These are phyloP conservation scores for Xenops minutus DNA, from an alignment of 2,797 vertebrate genomes.

Conservation along the genomic window DNA sequence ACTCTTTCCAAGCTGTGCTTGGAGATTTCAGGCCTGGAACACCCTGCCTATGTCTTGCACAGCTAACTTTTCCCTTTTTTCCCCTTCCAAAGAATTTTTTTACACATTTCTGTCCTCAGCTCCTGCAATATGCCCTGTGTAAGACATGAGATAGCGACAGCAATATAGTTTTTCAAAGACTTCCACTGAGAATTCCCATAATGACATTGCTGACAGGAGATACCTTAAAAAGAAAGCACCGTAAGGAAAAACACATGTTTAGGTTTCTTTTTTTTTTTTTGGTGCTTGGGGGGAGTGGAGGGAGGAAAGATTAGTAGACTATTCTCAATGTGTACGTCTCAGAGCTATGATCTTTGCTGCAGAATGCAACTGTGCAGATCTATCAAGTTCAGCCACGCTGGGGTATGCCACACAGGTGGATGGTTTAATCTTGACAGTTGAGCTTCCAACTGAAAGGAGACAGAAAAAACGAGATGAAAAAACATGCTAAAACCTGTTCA, in stretches of 20 bases:
- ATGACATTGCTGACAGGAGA: conserved; percentile 10
- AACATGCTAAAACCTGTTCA: conserved; percentile 53
- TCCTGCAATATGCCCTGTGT: neutral
- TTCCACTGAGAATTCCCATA: conserved; percentile 38
- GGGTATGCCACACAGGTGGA: conserved; percentile 72
- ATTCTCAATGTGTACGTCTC: neutral
- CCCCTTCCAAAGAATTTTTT: neutral
- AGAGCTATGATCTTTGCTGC: conserved; percentile 46
- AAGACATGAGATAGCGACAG: neutral
- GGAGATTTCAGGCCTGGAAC: neutral
- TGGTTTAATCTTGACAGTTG: conserved; percentile 66
- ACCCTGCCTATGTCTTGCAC: neutral
- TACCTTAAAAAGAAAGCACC: conserved; percentile 19
- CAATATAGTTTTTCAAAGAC: neutral
- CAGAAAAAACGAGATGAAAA: conserved; percentile 60
- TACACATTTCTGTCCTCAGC: neutral
- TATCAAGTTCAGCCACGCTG: conserved; percentile 68
- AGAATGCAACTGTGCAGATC: conserved; percentile 64
- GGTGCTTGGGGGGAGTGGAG: neutral
- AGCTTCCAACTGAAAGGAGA: conserved; percentile 62
- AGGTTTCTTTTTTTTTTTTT: neutral
- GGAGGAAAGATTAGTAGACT: conserved; percentile 34
- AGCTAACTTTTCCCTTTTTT: neutral
- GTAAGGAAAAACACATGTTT: conserved; percentile 52
- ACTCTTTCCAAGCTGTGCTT: neutral